Evolutionary conservation across 2,888 invertebrate genomes (phyloP).

Genomic region (Drosophila lacicola): DNA sequence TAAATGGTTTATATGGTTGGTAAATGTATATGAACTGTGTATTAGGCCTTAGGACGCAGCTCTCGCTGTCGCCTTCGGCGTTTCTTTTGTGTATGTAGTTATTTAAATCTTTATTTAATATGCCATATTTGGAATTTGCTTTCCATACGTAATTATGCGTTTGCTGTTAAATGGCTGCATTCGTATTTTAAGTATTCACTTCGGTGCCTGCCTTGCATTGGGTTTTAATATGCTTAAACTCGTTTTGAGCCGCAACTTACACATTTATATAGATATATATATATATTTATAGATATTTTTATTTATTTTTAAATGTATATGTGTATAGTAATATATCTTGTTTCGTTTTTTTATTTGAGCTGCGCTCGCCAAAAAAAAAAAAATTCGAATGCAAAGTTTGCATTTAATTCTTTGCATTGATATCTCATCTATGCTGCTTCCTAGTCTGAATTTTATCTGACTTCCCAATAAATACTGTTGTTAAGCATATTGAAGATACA

Average conservation of each 20-base stretch:
- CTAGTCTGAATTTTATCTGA: background rate
- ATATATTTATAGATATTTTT: background rate
- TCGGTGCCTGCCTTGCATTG: slow-evolving; percentile 4
- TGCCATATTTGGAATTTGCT: background rate
- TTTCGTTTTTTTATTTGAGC: slow-evolving; percentile 22
- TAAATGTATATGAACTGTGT: slow-evolving; percentile 6
- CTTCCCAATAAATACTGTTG: slow-evolving; percentile 9
- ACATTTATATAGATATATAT: background rate
- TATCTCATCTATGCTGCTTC: background rate
- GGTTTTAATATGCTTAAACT: background rate
- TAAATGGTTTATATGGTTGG: slow-evolving; percentile 2
- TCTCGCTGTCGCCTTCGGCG: background rate
- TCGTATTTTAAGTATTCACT: slow-evolving; percentile 4
- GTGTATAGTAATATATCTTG: background rate
- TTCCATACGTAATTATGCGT: slow-evolving; percentile 1
- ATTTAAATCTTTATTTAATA: slow-evolving; percentile 4
- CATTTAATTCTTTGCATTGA: background rate
- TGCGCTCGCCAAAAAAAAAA: slow-evolving; percentile 31
- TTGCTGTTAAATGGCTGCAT: background rate
- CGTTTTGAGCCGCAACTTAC: slow-evolving; percentile 1
- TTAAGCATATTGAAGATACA: background rate
- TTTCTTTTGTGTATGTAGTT: background rate
- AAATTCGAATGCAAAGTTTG: background rate
- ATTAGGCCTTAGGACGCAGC: background rate
- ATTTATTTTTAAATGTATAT: background rate